Base-by-base conservation (phyloP, 2,797 vertebrate species). In the Varecia variegata region DNA sequence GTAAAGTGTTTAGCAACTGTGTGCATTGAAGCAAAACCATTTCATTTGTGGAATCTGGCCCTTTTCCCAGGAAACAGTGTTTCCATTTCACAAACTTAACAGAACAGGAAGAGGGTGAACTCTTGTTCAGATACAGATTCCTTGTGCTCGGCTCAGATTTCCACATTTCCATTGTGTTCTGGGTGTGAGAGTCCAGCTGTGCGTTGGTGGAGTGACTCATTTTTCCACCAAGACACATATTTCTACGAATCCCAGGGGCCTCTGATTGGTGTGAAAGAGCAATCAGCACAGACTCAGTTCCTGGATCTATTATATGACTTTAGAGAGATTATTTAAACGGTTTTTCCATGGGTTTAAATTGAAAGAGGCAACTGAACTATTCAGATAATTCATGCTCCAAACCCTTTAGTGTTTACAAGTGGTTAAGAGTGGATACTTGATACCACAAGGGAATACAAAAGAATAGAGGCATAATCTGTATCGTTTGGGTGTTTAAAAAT, bases 51-150 rank as follows among this genome's bases (percentile, higher is more conserved):
- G 73, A 52, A 80, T 83, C 62, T 88, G 90, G 85, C 94, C 13
- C 30, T 4, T 95, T 86, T 82, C 97, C 97, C 94, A 95, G 95
- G 25, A 93, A 97, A 71, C 21, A 3, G 30, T 8, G 84, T 80
- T 96, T 79, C 95, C 90, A 84, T 87, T 89, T 92, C 91, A 93
- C 68, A 83, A 86, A 45, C 23, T 58, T 76, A 58, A 93, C 68
- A 94, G 74, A 11, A 60, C 81, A 95, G 96, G 93, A 97, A 97
- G 93, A 85, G 50, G 76, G 85, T 92, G 89, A 95, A 92, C 85
- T 89, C 85, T 35, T 60, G 67, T 54, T 56, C 38, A 7, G 40
- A 73, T 65, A 18, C 38, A 84, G 56, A 62, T 52, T 73, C 82
- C 90, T 54, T 30, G 80, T 52, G 35, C 52, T 58, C 38, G 17